Percentiles rank a stretch among this genome's conserved stretches.
Evolutionary conservation across 2,113 vertebrate species (phyloP).

Genomic region (Megalops atlanticus): DNA sequence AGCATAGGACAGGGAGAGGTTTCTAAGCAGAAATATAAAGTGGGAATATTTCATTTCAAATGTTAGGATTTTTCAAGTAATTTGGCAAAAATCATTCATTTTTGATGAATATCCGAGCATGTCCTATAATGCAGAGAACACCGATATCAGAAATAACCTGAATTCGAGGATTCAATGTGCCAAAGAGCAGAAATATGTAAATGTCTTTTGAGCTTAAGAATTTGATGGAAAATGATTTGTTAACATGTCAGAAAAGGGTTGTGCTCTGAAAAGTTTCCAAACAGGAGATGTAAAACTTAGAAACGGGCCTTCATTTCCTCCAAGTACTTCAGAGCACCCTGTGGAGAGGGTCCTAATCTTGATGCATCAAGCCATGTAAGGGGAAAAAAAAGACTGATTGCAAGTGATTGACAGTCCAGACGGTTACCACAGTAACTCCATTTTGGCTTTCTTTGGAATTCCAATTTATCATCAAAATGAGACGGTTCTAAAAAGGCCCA

Average conservation of each 20-base stretch:
- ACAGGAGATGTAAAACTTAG: conserved; percentile 69
- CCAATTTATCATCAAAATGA: conserved; percentile 75
- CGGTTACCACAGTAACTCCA: conserved; percentile 75
- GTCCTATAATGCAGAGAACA: background rate
- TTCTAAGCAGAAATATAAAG: background rate
- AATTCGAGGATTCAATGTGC: background rate
- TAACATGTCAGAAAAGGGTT: conserved; percentile 46
- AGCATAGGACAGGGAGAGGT: background rate
- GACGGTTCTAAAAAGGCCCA: conserved; percentile 63
- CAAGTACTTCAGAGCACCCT: conserved; percentile 72
- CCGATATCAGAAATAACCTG: background rate
- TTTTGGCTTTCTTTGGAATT: conserved; percentile 71
- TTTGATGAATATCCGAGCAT: background rate
- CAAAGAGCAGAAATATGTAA: background rate
- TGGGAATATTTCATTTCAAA: too few species aligned
- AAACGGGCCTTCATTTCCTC: conserved; percentile 66
- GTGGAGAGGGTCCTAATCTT: conserved; percentile 73
- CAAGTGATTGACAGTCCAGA: conserved; percentile 75
- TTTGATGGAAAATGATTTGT: background rate
- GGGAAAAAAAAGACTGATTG: conserved; percentile 71
- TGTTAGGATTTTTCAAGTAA: too few species aligned
- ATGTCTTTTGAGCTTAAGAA: background rate
- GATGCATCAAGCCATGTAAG: conserved; percentile 72
- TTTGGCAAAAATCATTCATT: background rate
- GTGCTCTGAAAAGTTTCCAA: conserved; percentile 71